Conservation (phyloP, 2,888 invertebrate species). For the Ligdia adustata region DNA sequence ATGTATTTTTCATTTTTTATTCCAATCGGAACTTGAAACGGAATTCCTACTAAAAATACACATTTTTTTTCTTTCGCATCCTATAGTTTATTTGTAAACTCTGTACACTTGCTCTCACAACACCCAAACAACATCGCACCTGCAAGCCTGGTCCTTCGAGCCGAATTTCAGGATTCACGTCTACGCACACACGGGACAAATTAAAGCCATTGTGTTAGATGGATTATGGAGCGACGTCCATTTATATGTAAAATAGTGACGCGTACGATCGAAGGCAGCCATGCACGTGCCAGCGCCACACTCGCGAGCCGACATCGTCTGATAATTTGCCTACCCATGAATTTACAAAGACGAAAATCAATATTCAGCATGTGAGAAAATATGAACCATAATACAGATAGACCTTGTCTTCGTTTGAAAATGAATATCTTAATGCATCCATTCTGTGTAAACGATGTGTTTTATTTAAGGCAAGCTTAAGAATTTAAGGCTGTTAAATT, state of each 20-base stretch:
- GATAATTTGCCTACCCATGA: constrained; percentile 54
- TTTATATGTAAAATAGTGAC: constrained; percentile 83
- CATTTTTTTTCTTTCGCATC: too few species aligned
- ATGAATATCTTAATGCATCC: not conserved
- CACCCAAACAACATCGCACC: not conserved
- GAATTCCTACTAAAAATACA: too few species aligned
- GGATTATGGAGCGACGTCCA: constrained; percentile 78
- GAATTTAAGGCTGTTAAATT: too few species aligned
- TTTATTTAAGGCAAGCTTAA: too few species aligned
- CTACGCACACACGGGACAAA: constrained; percentile 70
- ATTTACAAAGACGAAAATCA: constrained; percentile 37
- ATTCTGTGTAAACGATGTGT: too few species aligned
- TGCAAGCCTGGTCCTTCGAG: constrained; percentile 29
- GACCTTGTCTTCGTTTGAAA: not conserved
- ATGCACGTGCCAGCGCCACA: constrained; percentile 52
- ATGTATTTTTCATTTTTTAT: too few species aligned
- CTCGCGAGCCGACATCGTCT: constrained; percentile 41
- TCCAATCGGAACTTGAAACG: too few species aligned
- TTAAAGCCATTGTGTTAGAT: constrained; percentile 80
- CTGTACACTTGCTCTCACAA: too few species aligned
- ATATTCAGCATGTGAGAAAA: constrained; percentile 18
- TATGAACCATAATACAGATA: not conserved
- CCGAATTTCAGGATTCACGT: constrained; percentile 66
- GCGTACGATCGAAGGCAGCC: constrained; percentile 67
- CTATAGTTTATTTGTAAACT: too few species aligned